A percentile compares a stretch with the other conserved stretches of the same genome.
These are phyloP conservation scores for Hyposoter didymator DNA, from an alignment of 2,888 invertebrate genomes.

Conservation along the genomic window DNA sequence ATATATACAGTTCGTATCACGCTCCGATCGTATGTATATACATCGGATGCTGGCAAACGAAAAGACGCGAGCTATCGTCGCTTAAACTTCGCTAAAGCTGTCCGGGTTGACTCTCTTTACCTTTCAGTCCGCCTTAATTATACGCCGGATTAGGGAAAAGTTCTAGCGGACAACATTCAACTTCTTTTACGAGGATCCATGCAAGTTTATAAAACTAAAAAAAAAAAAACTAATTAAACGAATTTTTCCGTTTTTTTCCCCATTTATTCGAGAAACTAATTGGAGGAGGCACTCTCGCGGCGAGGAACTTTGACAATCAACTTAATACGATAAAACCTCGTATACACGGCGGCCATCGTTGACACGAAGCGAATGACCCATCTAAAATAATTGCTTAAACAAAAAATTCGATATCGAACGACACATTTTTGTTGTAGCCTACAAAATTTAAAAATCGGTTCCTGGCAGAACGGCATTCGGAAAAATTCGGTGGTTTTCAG, in stretches of 20 bases:
- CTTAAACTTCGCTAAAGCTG: not conserved
- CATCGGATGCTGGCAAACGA: slow-evolving; percentile 11
- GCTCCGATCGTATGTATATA: slow-evolving; percentile 19
- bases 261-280: not conserved
- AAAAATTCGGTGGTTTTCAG: not conserved
- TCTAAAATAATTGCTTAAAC: not conserved
- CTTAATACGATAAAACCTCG: not conserved
- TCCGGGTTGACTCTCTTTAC: not conserved
- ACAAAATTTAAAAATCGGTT: not conserved
- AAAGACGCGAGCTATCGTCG: not conserved
- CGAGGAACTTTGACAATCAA: slow-evolving; percentile 3
- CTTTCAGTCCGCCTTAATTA: not conserved
- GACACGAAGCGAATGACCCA: not conserved
- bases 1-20: slow-evolving; percentile 60
- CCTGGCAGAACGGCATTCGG: not conserved
- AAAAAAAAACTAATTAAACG: not conserved
- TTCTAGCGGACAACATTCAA: not conserved
- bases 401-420: not conserved
- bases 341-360: not conserved
- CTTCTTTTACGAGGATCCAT: not conserved
- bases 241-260: not conserved
- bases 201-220: not conserved
- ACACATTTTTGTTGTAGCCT: not conserved
- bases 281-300: not conserved
- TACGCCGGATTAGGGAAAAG: not conserved